Conservation (phyloP, 1,140 invertebrate genomes). For the Cecropterus lyciades region DNA sequence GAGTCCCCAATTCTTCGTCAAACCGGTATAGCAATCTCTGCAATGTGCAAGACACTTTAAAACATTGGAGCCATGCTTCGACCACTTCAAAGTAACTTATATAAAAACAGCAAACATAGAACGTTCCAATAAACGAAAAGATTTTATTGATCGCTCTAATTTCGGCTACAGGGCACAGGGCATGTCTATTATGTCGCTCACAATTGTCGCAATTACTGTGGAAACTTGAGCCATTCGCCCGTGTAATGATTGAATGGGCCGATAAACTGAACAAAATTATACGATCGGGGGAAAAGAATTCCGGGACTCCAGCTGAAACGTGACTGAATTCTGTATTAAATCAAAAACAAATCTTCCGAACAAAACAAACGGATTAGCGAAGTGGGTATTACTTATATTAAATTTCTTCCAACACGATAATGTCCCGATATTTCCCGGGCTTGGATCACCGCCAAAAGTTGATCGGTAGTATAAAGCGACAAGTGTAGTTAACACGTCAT, state of each 20-base stretch:
- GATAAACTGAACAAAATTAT: slow-evolving; percentile 34
- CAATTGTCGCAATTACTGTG: slow-evolving; percentile 45
- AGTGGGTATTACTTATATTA: slow-evolving; percentile 44
- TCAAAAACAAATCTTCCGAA: slow-evolving; percentile 41
- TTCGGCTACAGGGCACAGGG: slow-evolving; percentile 20
- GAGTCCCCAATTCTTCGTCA: too few relatives aligned
- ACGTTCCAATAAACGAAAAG: not conserved
- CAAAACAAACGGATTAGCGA: slow-evolving; percentile 43
- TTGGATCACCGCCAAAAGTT: slow-evolving; percentile 51
- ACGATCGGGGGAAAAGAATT: slow-evolving; percentile 33
- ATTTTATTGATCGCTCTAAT: slow-evolving; percentile 25
- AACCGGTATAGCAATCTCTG: too few relatives aligned
- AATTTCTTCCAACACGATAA: slow-evolving; percentile 42
- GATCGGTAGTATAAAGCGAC: slow-evolving; percentile 40
- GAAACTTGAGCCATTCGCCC: slow-evolving; percentile 47
- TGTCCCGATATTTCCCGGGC: slow-evolving; percentile 41
- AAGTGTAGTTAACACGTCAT: slow-evolving; percentile 33
- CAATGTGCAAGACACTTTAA: too few relatives aligned
- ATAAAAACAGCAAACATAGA: not conserved
- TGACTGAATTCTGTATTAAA: slow-evolving; percentile 38
- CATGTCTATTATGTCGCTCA: slow-evolving; percentile 36
- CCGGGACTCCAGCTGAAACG: slow-evolving; percentile 21
- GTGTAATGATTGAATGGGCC: slow-evolving; percentile 43
- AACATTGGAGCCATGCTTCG: too few relatives aligned
- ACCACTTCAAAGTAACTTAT: too few relatives aligned